Evolutionary conservation across 2,113 vertebrate species (phyloP).

Genomic region (Hydropotes inermis): DNA sequence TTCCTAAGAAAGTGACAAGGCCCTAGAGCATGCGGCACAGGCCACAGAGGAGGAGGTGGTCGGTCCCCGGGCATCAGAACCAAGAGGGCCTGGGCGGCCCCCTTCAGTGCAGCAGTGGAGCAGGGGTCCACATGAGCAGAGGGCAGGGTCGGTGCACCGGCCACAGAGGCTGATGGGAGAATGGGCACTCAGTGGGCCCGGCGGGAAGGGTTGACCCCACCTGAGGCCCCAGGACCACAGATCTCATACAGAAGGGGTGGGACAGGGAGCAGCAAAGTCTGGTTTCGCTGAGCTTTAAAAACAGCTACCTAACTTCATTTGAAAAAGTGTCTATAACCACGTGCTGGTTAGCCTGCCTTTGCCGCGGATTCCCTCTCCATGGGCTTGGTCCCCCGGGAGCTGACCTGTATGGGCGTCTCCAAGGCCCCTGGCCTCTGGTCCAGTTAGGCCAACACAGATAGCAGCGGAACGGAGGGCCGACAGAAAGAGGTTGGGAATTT

Average conservation of each 20-base stretch:
- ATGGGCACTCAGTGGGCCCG: background rate
- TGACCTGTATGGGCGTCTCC: background rate
- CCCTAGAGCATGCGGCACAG: background rate
- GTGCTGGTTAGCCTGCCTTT: background rate
- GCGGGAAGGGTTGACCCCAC: background rate
- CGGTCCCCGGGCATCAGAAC: background rate
- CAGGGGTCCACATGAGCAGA: background rate
- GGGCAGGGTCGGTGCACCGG: no score
- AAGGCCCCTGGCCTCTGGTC: background rate
- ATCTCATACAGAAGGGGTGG: background rate
- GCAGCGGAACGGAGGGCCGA: background rate
- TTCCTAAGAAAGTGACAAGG: background rate
- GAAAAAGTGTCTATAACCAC: background rate
- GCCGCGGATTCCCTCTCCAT: background rate
- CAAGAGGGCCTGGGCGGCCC: background rate
- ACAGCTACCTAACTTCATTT: background rate
- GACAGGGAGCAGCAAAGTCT: background rate
- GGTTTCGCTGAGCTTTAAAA: background rate
- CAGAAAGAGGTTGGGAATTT: background rate
- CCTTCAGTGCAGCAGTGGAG: background rate
- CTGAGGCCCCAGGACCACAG: background rate
- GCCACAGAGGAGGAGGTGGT: background rate
- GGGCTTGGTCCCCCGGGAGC: no score
- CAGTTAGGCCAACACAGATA: background rate
- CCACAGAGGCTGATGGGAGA: background rate